Evolutionary conservation across 2,797 vertebrate genomes (phyloP).

Genomic region (Cryptoblepharus egeriae): DNA sequence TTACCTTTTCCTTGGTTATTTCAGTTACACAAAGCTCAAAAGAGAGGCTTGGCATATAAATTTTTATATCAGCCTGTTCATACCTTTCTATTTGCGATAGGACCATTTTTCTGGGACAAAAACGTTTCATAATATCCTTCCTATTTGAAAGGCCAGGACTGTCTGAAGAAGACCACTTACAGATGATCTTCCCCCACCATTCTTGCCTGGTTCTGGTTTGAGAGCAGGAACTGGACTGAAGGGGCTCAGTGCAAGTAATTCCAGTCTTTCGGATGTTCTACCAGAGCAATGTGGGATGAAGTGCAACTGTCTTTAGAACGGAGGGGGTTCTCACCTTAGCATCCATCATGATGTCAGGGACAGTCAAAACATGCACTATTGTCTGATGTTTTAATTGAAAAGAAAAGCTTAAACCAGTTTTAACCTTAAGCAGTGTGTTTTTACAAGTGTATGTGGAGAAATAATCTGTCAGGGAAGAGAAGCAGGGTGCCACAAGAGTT

Average conservation of each 20-base stretch:
- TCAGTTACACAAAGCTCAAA: neutral
- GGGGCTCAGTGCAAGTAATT: neutral
- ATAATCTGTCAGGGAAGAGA: slow-evolving; percentile 80
- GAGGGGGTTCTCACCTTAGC: slow-evolving; percentile 60
- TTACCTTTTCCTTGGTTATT: neutral
- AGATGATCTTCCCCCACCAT: too few relatives aligned
- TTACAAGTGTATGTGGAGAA: slow-evolving; percentile 82
- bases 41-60: neutral
- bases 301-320: slow-evolving; percentile 57
- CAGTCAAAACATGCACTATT: slow-evolving; percentile 79
- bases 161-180: too few relatives aligned
- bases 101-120: neutral
- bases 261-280: neutral
- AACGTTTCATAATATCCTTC: too few relatives aligned
- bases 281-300: neutral
- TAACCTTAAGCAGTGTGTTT: slow-evolving; percentile 80
- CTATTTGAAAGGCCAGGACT: too few relatives aligned
- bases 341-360: slow-evolving; percentile 75
- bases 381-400: slow-evolving; percentile 86
- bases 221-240: neutral
- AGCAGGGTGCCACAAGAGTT: slow-evolving; percentile 75
- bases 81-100: neutral
- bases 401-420: slow-evolving; percentile 81
- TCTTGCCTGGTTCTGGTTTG: neutral
- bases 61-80: neutral